Conservation (phyloP, 2,113 vertebrate species). For the Acinonyx jubatus region DNA sequence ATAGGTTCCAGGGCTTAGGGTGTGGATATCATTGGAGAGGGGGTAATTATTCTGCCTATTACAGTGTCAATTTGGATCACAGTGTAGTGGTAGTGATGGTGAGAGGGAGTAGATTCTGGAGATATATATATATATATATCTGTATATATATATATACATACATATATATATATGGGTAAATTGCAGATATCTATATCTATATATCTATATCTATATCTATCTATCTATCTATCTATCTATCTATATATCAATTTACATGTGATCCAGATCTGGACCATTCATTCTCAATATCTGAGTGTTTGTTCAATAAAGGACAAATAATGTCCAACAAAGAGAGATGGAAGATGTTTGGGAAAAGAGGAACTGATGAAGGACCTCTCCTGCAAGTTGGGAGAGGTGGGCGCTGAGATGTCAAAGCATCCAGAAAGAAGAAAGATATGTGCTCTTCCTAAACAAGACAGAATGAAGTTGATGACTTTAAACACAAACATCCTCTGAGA, state of each 20-base stretch:
- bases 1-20: neutral
- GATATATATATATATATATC: too few relatives aligned
- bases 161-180: too few relatives aligned
- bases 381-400: neutral
- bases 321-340: neutral
- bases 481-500: neutral
- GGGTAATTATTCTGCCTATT: neutral
- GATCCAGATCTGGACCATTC: neutral
- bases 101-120: neutral
- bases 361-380: neutral
- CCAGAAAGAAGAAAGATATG: neutral
- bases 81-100: neutral
- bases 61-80: neutral
- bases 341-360: neutral
- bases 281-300: neutral
- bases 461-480: neutral
- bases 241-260: neutral
- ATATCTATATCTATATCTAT: too few relatives aligned
- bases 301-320: neutral
- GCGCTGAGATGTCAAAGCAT: neutral
- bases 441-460: neutral
- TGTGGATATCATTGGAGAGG: neutral
- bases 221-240: too few relatives aligned
- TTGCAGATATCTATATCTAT: too few relatives aligned
- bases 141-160: too few relatives aligned